Evolutionary conservation across 1,140 invertebrate species (phyloP).

Genomic region (Belonocnema kinseyi): DNA sequence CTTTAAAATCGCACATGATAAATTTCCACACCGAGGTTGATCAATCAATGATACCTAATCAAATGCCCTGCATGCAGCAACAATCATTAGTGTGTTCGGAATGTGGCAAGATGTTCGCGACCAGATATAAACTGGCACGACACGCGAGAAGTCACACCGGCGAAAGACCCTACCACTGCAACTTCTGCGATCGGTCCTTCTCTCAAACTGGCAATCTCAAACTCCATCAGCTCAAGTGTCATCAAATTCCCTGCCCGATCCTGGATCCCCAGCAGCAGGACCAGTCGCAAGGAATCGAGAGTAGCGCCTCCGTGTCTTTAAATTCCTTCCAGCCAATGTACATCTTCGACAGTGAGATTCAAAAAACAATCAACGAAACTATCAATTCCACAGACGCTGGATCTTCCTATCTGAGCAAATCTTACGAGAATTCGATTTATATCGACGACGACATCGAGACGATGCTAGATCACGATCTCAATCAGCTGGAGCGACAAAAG

Average conservation of each 20-base stretch:
- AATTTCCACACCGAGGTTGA: conserved; percentile 65
- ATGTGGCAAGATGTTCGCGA: conserved; percentile 74
- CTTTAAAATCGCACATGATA: conserved; percentile 71
- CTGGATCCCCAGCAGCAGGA: conserved; percentile 42
- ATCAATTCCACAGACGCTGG: conserved; percentile 63
- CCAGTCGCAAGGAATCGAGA: not conserved
- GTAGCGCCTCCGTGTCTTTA: conserved; percentile 48
- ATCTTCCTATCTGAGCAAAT: conserved; percentile 63
- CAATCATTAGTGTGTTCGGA: conserved; percentile 62
- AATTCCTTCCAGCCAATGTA: conserved; percentile 62
- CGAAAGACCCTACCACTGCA: conserved; percentile 76
- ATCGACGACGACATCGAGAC: conserved; percentile 70
- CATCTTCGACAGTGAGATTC: conserved; percentile 67
- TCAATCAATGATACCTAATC: conserved; percentile 41
- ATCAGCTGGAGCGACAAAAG: conserved; percentile 61
- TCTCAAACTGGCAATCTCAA: conserved; percentile 80
- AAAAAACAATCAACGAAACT: conserved; percentile 68
- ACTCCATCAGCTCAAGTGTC: conserved; percentile 73
- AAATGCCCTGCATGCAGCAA: conserved; percentile 43
- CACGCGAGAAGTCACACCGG: conserved; percentile 76
- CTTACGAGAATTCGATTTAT: conserved; percentile 65
- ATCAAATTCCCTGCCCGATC: conserved; percentile 55
- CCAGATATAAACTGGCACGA: conserved; percentile 72
- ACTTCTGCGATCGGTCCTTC: conserved; percentile 76
- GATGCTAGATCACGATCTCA: conserved; percentile 65